Percentiles rank a stretch among this genome's conserved stretches.
These are phyloP conservation scores for Sciurus carolinensis DNA, from an alignment of 2,797 vertebrate genomes.

Conservation along the genomic window DNA sequence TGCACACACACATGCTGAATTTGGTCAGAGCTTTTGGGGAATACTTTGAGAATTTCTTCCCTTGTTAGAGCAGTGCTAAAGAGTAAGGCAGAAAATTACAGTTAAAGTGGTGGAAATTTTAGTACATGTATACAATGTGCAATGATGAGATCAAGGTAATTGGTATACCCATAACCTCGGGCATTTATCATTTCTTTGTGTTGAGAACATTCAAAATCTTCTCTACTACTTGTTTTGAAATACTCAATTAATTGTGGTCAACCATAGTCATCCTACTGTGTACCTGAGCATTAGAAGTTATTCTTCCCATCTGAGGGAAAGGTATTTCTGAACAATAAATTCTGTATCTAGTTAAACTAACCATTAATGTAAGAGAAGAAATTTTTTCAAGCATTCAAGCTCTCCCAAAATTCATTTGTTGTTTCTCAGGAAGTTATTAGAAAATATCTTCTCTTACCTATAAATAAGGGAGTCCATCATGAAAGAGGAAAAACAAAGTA, in stretches of 20 bases:
- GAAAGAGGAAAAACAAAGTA: background rate
- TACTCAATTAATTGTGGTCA: background rate
- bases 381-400: background rate
- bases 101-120: background rate
- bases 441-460: accelerated
- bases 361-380: background rate
- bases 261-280: background rate
- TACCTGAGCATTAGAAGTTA: background rate
- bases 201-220: background rate
- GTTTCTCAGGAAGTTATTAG: background rate
- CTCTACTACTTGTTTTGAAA: background rate
- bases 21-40: background rate
- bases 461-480: background rate
- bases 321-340: background rate
- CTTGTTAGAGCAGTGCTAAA: background rate
- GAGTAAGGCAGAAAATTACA: background rate
- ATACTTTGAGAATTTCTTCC: background rate
- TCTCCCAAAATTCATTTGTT: background rate
- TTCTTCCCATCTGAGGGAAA: background rate
- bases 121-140: background rate
- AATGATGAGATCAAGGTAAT: background rate
- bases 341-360: background rate
- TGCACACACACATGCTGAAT: background rate
- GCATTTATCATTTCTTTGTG: background rate
- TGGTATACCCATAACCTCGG: too few species aligned